Evolutionary conservation across 2,797 vertebrate species (phyloP), one percentile per base, ranked within the genome.

Genomic region (Acrossocheilus fasciatus): DNA sequence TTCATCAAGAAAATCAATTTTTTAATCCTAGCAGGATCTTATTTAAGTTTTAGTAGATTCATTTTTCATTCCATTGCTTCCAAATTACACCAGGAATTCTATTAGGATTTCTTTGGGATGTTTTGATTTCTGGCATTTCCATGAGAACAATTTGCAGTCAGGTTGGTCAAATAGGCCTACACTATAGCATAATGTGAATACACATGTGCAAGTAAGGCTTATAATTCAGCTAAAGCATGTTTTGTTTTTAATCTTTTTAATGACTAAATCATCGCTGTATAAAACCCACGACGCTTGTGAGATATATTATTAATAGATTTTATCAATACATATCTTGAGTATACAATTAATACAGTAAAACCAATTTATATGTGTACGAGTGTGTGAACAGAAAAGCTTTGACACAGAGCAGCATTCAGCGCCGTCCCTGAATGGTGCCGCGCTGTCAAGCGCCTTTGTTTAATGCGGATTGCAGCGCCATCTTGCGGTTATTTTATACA

Each of bases 391-490:
- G 73, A 69, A 41, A 68, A 43, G 64, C 30, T 54, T 52, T 70
- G 39, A 64, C 57, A 45, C 2, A 12, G 20, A 54, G 8, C 12
- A 14, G 3, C 23, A 30, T 30, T 30, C 30, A 62, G 82, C 10
- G 82, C 72, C 72, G 76, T 85, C 76, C 14, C 84, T 80, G 41
- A 72, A 85, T 79, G 83, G 66, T 62, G 76, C 66, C 26, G n/a
- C 39, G 62, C 8, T 17, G 9, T 34, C 66, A 79, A 68, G 17
- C 34, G 36, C 64, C 75, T 79, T 73, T 80, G 66, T 59, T 85
- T 85, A 3, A 36, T 3, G 15, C 6, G 76, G 57, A 8, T 80
- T 47, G 10, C 43, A 43, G 39, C 76, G 66, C 76, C 76, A 73
- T 26, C 84, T 80, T 50, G 76, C 41, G 76, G 30, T 14, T n/a